phyloP scores from a whole-genome alignment of 1,140 invertebrate genomes.

The Drosophila albomicans region DNA sequence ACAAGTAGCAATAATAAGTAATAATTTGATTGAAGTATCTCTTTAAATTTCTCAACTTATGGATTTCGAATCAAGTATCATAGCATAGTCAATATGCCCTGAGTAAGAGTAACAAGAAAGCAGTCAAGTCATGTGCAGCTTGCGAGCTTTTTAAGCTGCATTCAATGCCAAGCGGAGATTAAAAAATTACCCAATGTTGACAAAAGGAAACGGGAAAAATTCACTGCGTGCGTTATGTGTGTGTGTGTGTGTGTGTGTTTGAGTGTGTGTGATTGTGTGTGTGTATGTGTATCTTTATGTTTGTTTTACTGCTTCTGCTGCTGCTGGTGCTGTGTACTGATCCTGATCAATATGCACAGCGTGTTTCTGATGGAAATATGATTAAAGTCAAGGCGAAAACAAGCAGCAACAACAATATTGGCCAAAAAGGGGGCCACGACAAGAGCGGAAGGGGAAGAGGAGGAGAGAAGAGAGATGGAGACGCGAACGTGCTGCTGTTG shows the following conservation, averaged over 20 bases:
- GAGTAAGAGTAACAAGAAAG: constrained; percentile 9
- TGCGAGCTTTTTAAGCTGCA: constrained; percentile 50
- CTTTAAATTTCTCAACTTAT: background rate
- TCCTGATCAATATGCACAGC: constrained; percentile 72
- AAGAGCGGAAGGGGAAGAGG: background rate
- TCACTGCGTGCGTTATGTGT: background rate
- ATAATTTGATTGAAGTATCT: too few relatives aligned
- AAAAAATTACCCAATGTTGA: constrained; percentile 77
- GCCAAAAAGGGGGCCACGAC: background rate
- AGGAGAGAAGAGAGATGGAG: too few relatives aligned
- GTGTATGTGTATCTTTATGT: constrained; percentile 44
- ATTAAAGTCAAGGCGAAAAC: constrained; percentile 79
- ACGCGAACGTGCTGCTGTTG: constrained; percentile 8
- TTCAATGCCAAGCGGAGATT: constrained; percentile 66
- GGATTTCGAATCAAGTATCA: background rate
- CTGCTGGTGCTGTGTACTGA: constrained; percentile 22
- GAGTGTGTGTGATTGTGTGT: background rate
- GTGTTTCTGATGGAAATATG: constrained; percentile 77
- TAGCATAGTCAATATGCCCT: background rate
- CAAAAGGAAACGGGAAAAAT: constrained; percentile 43
- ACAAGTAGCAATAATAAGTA: too few relatives aligned
- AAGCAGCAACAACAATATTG: constrained; percentile 38
- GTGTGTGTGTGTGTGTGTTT: background rate
- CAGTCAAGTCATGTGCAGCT: constrained; percentile 45
- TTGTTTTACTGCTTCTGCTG: constrained; percentile 37